Percentiles rank a stretch among this genome's conserved stretches.
phyloP scores from a whole-genome alignment of 2,797 vertebrate species.

The Sebastes glaucus region DNA sequence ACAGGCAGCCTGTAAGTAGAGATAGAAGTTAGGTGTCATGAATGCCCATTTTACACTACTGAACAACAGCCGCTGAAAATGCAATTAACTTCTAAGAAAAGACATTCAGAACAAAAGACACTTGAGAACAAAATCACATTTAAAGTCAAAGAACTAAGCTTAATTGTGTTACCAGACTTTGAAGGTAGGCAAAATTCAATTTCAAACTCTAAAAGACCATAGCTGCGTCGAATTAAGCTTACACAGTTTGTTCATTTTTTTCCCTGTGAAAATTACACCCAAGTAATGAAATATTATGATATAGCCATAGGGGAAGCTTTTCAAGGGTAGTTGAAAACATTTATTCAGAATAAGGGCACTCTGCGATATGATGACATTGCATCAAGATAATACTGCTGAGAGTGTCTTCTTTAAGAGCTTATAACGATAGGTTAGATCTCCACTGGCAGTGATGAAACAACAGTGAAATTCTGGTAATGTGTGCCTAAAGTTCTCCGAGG shows the following conservation, averaged over 20 bases:
- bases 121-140: constrained; percentile 69
- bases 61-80: constrained; percentile 67
- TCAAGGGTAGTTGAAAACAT: constrained; percentile 72
- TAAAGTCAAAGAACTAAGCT: constrained; percentile 72
- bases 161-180: constrained; percentile 76
- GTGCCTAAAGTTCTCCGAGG: constrained; percentile 33
- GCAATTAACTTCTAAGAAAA: constrained; percentile 79
- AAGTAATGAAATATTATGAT: constrained; percentile 73
- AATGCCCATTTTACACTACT: constrained; percentile 62
- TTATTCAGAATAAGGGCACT: constrained; percentile 58
- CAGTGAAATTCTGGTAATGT: constrained; percentile 60
- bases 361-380: constrained; percentile 67
- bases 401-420: constrained; percentile 59
- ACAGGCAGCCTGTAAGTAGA: constrained; percentile 29
- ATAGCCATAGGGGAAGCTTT: constrained; percentile 66
- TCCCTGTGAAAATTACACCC: constrained; percentile 62
- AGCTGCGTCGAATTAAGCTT: constrained; percentile 70
- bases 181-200: constrained; percentile 77
- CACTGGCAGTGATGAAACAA: constrained; percentile 71
- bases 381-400: constrained; percentile 69
- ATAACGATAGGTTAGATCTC: constrained; percentile 57
- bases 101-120: constrained; percentile 66
- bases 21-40: constrained; percentile 54
- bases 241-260: constrained; percentile 58
- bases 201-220: constrained; percentile 71